These are phyloP conservation scores for Girardia tigrina DNA, from an alignment of 2,888 invertebrate species.

Conservation along the genomic window DNA sequence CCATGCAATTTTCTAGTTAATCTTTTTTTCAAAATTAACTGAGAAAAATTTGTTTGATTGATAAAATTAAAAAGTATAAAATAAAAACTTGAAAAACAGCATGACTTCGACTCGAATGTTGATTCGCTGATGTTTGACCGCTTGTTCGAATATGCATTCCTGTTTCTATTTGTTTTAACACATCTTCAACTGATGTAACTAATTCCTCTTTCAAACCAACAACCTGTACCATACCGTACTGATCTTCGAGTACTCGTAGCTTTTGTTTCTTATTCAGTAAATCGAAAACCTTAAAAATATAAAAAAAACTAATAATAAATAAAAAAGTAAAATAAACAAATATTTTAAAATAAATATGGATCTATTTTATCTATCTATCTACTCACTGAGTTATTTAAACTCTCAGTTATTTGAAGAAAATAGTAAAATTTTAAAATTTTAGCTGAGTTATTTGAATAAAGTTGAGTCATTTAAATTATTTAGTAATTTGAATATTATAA, in stretches of 20 bases:
- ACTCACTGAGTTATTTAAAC: too few relatives aligned
- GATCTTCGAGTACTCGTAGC: slow-evolving; percentile 85
- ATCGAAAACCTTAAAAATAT: slow-evolving; percentile 49
- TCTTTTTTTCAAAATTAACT: slow-evolving; percentile 53
- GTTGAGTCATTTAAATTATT: too few relatives aligned
- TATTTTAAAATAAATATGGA: not conserved
- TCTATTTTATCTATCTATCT: too few relatives aligned
- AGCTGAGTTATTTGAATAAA: too few relatives aligned
- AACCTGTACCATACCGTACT: slow-evolving; percentile 89
- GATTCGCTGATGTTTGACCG: slow-evolving; percentile 89
- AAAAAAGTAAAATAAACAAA: not conserved
- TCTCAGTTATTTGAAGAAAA: too few relatives aligned
- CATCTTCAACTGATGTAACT: slow-evolving; percentile 79
- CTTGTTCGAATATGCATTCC: slow-evolving; percentile 58
- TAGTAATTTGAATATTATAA: too few relatives aligned
- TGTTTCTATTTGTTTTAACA: slow-evolving; percentile 70
- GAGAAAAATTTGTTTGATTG: slow-evolving; percentile 40
- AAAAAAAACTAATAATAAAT: not conserved
- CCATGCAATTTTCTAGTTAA: slow-evolving; percentile 57
- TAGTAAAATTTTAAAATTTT: too few relatives aligned
- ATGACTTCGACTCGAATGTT: slow-evolving; percentile 92
- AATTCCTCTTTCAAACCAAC: slow-evolving; percentile 83
- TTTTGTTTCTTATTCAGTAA: slow-evolving; percentile 73
- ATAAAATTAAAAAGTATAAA: slow-evolving; percentile 33
- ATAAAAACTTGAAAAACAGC: slow-evolving; percentile 72